Evolutionary conservation across 2,797 vertebrate species (phyloP).

Genomic region (Podargus strigoides): DNA sequence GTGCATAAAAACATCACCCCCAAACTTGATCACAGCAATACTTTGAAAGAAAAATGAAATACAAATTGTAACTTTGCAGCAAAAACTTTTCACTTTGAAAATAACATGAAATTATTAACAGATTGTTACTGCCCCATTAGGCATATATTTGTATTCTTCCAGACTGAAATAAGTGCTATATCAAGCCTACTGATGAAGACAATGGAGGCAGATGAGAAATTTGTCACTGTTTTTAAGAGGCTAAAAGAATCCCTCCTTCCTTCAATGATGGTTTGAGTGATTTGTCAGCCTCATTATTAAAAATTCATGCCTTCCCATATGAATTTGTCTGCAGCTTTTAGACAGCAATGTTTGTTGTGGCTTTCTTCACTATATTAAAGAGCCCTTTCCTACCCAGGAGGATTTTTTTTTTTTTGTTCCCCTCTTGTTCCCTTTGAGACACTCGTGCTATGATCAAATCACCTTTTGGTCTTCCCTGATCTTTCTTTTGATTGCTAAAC

Average conservation of each 20-base stretch:
- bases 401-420: not conserved
- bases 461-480: slow-evolving; percentile 6
- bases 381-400: not conserved
- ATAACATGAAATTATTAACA: not conserved
- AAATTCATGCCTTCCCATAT: slow-evolving; percentile 4
- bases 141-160: not conserved
- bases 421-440: not conserved
- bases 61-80: not conserved
- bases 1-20: not conserved
- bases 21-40: not conserved
- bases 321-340: slow-evolving; percentile 21
- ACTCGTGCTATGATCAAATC: not conserved
- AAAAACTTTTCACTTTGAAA: not conserved
- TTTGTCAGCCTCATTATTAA: not conserved
- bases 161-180: not conserved
- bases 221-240: not conserved
- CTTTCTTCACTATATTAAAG: not conserved
- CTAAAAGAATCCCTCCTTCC: not conserved
- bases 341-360: not conserved
- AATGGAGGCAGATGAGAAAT: not conserved
- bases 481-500: not conserved
- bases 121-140: not conserved
- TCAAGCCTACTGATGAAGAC: not conserved
- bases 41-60: not conserved
- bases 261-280: not conserved